phyloP scores from a whole-genome alignment of 2,113 vertebrate species.

The Lophotis ruficrista region DNA sequence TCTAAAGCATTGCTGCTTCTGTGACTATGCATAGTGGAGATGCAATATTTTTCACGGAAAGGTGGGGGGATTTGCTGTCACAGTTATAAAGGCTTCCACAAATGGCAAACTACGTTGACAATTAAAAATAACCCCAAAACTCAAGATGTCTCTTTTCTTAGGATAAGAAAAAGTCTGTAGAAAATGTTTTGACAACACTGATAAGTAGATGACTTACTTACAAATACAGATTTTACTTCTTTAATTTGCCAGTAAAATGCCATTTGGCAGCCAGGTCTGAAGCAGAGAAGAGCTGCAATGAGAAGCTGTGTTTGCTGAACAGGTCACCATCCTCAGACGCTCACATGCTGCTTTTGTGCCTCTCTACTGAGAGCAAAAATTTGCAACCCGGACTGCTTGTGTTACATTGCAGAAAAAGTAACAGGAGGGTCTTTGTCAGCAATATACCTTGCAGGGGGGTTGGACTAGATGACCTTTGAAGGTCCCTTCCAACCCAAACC shows the following conservation, averaged over 20 bases:
- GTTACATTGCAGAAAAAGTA: background rate
- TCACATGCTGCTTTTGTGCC: background rate
- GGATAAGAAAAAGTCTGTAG: background rate
- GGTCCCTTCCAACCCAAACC: no score
- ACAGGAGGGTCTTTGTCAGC: background rate
- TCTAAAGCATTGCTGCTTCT: background rate
- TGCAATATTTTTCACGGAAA: background rate
- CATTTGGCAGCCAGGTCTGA: background rate
- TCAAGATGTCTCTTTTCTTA: background rate
- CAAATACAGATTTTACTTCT: background rate
- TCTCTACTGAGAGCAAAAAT: background rate
- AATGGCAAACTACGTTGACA: background rate
- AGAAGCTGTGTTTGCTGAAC: background rate
- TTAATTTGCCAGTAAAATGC: background rate
- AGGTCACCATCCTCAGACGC: background rate
- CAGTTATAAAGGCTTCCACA: background rate
- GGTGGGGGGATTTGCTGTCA: background rate
- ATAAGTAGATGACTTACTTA: background rate
- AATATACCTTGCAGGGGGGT: no score
- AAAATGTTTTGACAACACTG: background rate
- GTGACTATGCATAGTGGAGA: background rate
- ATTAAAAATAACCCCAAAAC: background rate
- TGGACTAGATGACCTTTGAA: no score
- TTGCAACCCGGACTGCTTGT: background rate
- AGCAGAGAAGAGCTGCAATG: background rate